Base-by-base conservation (phyloP, 2,113 vertebrate species). In the Clarias macrocephalus region DNA sequence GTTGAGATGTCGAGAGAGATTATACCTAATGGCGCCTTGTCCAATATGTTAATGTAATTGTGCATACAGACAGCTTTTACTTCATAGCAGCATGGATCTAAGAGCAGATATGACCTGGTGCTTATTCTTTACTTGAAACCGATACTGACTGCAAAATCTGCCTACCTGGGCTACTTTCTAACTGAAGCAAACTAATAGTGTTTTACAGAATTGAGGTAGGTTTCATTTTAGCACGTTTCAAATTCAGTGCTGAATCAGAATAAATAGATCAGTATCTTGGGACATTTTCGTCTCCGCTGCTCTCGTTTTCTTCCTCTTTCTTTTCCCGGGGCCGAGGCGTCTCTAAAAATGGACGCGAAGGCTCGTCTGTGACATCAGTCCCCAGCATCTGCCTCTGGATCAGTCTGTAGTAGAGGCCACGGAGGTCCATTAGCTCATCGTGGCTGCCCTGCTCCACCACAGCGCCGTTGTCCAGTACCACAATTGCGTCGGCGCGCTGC, bases 321-420 rank as follows among this genome's bases (percentile, higher is more conserved):
- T 77, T 52, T 4, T 86, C 88, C 2, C 68, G 57, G 33, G 54
- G 85, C 85, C 84, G 70, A 16, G 30, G 19, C 5, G 33, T n/a
- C 0, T 76, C 76, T 6, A 87, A 63, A 0, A 87, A 0, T 0
- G 90, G 89, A 62, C 62, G 89, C 0, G 91, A 73, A 28, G n/a
- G 42, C 12, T 68, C 28, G 59, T 90, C 86, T 57, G 91, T 92
- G 0, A 94, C 92, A 86, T 97, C 95, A 0, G 95, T 92, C 85
- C 96, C 96, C 89, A 97, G 93, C 87, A 98, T 94, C 93, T 99
- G 98, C 89, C 96, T 96, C 92, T 99, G 97, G 83, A 99, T 97
- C 91, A 99, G 96, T 93, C 93, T 97, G 92, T 89, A 94, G 83
- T 99, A 99, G 76, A 99, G 96, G 72, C 97, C 96, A 0, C 93